Evolutionary conservation across 2,888 invertebrate genomes (phyloP).

Genomic region (Drosophila emarginata): DNA sequence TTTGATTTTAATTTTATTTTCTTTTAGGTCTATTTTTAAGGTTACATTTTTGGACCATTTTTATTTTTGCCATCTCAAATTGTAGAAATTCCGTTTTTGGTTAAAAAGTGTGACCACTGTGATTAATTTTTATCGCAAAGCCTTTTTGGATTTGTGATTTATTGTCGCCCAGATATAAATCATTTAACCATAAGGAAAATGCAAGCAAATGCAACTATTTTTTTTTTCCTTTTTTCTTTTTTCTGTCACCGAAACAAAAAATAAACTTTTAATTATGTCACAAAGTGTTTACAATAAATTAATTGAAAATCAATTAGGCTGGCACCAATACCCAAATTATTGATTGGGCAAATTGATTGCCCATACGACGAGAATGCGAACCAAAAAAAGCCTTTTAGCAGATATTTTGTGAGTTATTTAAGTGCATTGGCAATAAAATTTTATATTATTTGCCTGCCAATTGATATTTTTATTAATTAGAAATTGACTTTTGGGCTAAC

Average conservation of each 20-base stretch:
- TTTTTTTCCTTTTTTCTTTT: not conserved
- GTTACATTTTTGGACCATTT: no score
- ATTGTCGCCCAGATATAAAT: conserved; percentile 79
- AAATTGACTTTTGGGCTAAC: conserved; percentile 19
- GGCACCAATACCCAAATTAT: not conserved
- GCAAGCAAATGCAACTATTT: conserved; percentile 34
- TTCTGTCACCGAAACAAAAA: not conserved
- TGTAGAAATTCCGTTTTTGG: not conserved
- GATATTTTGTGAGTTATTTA: conserved; percentile 48
- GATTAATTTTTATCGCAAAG: conserved; percentile 76
- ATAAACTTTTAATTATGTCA: conserved; percentile 63
- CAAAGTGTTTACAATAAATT: conserved; percentile 69
- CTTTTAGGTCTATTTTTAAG: no score
- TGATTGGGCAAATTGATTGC: conserved; percentile 4
- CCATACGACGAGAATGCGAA: not conserved
- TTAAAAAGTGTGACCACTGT: conserved; percentile 72
- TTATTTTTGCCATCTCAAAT: conserved; percentile 7
- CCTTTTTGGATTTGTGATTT: conserved; percentile 76
- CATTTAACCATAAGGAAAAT: conserved; percentile 55
- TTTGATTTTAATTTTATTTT: no score
- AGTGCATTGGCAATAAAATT: conserved; percentile 72
- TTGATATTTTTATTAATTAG: conserved; percentile 70
- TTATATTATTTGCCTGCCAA: conserved; percentile 60
- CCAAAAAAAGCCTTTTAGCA: conserved; percentile 32
- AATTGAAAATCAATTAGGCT: conserved; percentile 77